A percentile compares a stretch with the other conserved stretches of the same genome.
Conservation (phyloP, 2,113 vertebrate genomes). For the Diglossa brunneiventris region DNA sequence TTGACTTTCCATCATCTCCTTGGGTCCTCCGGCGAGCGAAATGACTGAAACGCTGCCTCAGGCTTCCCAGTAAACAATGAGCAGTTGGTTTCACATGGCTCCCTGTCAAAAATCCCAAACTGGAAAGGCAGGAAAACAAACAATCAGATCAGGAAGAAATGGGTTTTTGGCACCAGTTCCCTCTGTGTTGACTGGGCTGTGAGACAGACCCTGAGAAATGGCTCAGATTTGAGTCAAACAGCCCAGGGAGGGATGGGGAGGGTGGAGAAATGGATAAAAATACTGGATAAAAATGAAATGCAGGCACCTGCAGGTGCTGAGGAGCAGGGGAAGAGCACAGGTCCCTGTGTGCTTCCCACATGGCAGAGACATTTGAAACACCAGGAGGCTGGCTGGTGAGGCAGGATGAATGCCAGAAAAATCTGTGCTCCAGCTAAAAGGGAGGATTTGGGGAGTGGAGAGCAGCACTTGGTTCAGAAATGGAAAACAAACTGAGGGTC, state of each 20-base stretch:
- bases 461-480: background rate
- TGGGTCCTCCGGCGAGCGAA: background rate
- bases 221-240: conserved; percentile 28
- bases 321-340: background rate
- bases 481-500: background rate
- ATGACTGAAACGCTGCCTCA: background rate
- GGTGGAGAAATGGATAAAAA: background rate
- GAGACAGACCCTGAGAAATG: conserved; percentile 43
- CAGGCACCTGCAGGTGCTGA: background rate
- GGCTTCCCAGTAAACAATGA: conserved; percentile 52
- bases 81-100: conserved; percentile 64
- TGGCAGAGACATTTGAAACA: conserved; percentile 3
- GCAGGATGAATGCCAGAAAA: background rate
- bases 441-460: background rate
- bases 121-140: conserved; percentile 62
- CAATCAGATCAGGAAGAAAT: conserved; percentile 59
- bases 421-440: background rate
- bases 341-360: background rate
- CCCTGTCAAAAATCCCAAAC: conserved; percentile 63
- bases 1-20: background rate
- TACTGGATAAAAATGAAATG: background rate
- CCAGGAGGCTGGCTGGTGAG: background rate
- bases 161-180: background rate
- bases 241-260: background rate
- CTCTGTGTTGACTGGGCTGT: conserved; percentile 36